A percentile compares a stretch with the other conserved stretches of the same genome.
Conservation (phyloP, 2,797 vertebrate genomes). For the Acanthurus lineatus region DNA sequence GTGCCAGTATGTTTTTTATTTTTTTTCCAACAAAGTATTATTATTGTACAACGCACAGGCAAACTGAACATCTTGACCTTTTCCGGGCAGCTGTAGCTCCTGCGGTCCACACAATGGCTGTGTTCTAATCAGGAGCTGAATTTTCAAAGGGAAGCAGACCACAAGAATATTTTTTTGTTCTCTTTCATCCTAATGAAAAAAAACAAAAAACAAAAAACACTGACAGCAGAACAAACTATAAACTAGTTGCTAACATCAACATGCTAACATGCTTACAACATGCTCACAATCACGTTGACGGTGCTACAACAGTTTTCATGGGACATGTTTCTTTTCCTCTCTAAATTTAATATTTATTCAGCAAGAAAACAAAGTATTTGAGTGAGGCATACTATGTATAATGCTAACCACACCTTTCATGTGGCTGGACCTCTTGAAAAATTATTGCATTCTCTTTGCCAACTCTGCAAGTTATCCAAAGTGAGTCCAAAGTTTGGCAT, state of each 20-base stretch:
- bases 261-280: too few relatives aligned
- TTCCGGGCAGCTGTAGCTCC: neutral
- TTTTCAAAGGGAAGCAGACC: too few relatives aligned
- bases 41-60: neutral
- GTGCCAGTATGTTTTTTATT: neutral
- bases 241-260: too few relatives aligned
- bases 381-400: neutral
- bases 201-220: too few relatives aligned
- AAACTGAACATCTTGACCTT: neutral
- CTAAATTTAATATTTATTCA: neutral
- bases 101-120: too few relatives aligned
- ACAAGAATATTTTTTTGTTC: too few relatives aligned
- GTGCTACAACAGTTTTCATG: too few relatives aligned
- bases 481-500: constrained; percentile 23
- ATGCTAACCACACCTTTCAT: neutral
- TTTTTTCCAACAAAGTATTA: neutral
- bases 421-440: neutral
- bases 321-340: neutral
- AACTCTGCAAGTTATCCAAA: constrained; percentile 25
- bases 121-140: too few relatives aligned
- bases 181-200: too few relatives aligned
- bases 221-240: too few relatives aligned
- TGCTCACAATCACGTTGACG: too few relatives aligned
- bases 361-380: neutral
- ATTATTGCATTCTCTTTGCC: constrained; percentile 41